These are phyloP conservation scores for Perognathus longimembris DNA, from an alignment of 2,113 vertebrate genomes.

Conservation along the genomic window DNA sequence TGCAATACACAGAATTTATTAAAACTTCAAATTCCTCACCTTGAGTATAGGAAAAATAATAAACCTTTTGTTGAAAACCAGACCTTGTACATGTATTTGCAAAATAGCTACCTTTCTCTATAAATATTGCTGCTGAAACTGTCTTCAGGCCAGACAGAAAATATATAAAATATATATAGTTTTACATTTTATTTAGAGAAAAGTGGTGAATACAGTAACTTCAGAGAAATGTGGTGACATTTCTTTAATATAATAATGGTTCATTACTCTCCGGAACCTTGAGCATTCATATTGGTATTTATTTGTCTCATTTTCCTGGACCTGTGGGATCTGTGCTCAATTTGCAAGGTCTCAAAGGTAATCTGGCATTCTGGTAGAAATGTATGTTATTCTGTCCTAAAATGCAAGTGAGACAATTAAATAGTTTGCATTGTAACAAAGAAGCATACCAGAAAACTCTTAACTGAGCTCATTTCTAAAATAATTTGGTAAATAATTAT, in stretches of 20 bases:
- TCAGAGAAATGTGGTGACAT: not conserved
- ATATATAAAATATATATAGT: no score
- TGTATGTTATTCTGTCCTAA: not conserved
- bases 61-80: no score
- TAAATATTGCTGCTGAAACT: no score
- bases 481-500: not conserved
- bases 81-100: no score
- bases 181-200: no score
- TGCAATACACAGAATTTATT: not conserved
- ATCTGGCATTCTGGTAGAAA: not conserved
- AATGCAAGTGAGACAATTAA: not conserved
- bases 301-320: constrained; percentile 1
- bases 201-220: not conserved
- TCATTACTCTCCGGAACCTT: not conserved
- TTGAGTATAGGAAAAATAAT: not conserved
- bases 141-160: no score
- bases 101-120: no score
- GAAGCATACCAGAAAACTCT: not conserved
- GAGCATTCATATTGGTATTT: not conserved
- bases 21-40: not conserved
- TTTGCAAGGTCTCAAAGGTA: constrained; percentile 5
- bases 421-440: not conserved
- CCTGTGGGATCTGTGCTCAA: not conserved
- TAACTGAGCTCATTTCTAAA: not conserved
- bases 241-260: not conserved